Conservation (phyloP, 2,113 vertebrate species). For the Cairina moschata region DNA sequence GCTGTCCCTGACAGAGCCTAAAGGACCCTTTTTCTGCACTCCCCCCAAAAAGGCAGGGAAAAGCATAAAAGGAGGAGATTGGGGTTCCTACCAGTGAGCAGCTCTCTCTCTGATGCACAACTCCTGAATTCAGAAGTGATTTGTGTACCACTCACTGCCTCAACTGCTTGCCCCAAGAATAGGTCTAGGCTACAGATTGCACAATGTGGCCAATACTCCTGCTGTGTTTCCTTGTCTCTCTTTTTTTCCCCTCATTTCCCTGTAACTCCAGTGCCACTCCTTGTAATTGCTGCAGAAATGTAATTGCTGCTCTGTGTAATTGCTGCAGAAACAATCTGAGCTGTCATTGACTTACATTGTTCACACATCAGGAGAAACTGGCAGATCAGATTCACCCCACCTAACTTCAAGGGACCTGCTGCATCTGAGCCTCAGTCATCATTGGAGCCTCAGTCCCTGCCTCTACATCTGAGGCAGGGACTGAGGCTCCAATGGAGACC, state of each 20-base stretch:
- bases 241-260: neutral
- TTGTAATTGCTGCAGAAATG: slow-evolving; percentile 57
- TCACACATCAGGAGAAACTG: slow-evolving; percentile 51
- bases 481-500: neutral
- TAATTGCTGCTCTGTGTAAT: slow-evolving; percentile 64
- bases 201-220: neutral
- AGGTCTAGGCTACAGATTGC: neutral
- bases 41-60: neutral
- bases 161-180: neutral
- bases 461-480: slow-evolving; percentile 5
- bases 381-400: slow-evolving; percentile 62
- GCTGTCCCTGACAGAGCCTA: neutral
- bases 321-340: slow-evolving; percentile 59
- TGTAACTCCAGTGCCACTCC: slow-evolving; percentile 46
- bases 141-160: neutral
- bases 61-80: neutral
- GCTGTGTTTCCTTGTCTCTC: neutral
- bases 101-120: neutral
- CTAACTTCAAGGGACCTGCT: slow-evolving; percentile 10
- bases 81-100: neutral
- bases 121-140: neutral
- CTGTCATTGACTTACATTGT: slow-evolving; percentile 60
- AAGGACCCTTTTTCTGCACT: neutral
- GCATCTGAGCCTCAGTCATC: no score
- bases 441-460: no score